Percentiles rank a stretch among this genome's conserved stretches.
Evolutionary conservation across 1,140 invertebrate species (phyloP).

Genomic region (Pissodes strobi): DNA sequence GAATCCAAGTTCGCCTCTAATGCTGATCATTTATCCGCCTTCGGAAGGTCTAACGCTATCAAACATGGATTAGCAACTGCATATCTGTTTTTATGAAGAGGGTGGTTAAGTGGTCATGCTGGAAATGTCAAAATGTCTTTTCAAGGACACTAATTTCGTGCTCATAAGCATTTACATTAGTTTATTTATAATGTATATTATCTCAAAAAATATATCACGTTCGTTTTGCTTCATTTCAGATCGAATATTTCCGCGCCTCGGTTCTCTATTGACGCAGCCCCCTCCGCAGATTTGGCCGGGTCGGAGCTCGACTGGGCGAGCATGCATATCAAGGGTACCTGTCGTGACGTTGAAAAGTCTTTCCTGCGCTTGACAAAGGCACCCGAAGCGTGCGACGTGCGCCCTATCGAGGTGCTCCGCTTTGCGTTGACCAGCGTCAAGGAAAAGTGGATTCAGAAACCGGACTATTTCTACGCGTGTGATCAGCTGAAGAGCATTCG

Average conservation of each 20-base stretch:
- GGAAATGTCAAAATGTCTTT: too few species aligned
- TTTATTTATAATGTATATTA: too few species aligned
- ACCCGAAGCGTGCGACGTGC: constrained; percentile 87
- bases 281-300: constrained; percentile 61
- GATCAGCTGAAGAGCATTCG: constrained; percentile 98
- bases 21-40: too few species aligned
- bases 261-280: constrained; percentile 45
- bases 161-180: too few species aligned
- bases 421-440: constrained; percentile 89
- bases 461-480: constrained; percentile 95
- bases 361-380: constrained; percentile 95
- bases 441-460: constrained; percentile 82
- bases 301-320: constrained; percentile 81
- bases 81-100: too few species aligned
- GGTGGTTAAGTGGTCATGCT: too few species aligned
- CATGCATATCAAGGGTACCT: constrained; percentile 91
- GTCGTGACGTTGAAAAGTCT: constrained; percentile 89
- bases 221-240: not conserved
- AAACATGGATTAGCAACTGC: too few species aligned
- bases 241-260: not conserved
- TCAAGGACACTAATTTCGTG: too few species aligned
- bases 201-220: too few species aligned
- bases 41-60: too few species aligned
- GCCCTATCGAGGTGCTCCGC: constrained; percentile 83
- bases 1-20: too few species aligned